These are phyloP conservation scores for Leucophenga montana DNA, from an alignment of 2,888 invertebrate genomes.

Conservation along the genomic window DNA sequence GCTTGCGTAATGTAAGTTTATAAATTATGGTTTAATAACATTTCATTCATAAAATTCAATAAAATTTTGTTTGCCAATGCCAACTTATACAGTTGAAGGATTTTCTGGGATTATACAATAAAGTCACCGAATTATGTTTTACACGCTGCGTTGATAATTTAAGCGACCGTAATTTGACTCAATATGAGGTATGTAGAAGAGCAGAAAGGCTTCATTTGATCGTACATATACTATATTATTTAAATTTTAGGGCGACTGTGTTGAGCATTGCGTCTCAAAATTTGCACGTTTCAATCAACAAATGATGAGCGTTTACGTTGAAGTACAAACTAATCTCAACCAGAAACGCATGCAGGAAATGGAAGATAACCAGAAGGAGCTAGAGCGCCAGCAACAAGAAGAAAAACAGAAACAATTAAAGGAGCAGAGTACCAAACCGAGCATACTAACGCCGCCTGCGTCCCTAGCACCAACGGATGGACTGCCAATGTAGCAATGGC, in stretches of 20 bases:
- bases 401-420: slow-evolving; percentile 38
- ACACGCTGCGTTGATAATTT: slow-evolving; percentile 70
- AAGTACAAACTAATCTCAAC: slow-evolving; percentile 71
- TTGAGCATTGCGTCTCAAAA: slow-evolving; percentile 71
- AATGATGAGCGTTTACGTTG: slow-evolving; percentile 72
- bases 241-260: slow-evolving; percentile 60
- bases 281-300: slow-evolving; percentile 72
- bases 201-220: neutral
- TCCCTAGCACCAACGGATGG: slow-evolving; percentile 25
- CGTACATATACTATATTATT: neutral
- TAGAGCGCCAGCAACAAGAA: slow-evolving; percentile 48
- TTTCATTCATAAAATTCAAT: slow-evolving; percentile 13
- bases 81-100: slow-evolving; percentile 67
- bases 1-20: slow-evolving; percentile 56
- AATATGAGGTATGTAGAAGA: slow-evolving; percentile 59
- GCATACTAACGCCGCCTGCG: slow-evolving; percentile 41
- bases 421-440: slow-evolving; percentile 28
- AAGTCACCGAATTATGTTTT: slow-evolving; percentile 72
- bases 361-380: slow-evolving; percentile 59
- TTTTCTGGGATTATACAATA: slow-evolving; percentile 72
- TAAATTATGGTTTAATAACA: neutral
- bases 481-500: slow-evolving; percentile 47
- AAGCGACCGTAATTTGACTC: slow-evolving; percentile 60
- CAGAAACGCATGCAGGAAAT: slow-evolving; percentile 66
- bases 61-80: slow-evolving; percentile 8